Evolutionary conservation across 2,888 invertebrate genomes (phyloP).

Genomic region (Theretra japonica): DNA sequence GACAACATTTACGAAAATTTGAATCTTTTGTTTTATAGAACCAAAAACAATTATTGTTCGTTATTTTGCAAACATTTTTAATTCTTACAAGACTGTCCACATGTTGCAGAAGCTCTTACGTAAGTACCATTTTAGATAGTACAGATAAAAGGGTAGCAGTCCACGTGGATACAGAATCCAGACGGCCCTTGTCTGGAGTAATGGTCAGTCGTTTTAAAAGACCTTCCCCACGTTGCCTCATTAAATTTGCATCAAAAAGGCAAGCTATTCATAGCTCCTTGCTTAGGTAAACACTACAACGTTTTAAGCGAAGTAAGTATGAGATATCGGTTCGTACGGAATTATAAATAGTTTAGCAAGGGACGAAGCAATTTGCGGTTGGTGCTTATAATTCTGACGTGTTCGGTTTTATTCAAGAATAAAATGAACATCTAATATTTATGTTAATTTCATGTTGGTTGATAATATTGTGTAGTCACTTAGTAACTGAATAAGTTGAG

Average conservation of each 20-base stretch:
- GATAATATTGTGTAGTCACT: too few relatives aligned
- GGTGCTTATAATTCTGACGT: neutral
- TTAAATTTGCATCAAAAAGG: constrained; percentile 77
- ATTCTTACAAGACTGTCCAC: too few relatives aligned
- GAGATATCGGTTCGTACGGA: constrained; percentile 7
- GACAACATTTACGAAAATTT: neutral
- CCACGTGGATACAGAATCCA: constrained; percentile 64
- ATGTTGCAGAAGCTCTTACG: too few relatives aligned
- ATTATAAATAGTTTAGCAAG: constrained; percentile 5
- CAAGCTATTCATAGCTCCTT: constrained; percentile 60
- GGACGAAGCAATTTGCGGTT: neutral
- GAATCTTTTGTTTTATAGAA: too few relatives aligned
- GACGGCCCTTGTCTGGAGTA: constrained; percentile 67
- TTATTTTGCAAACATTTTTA: too few relatives aligned
- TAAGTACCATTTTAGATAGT: constrained; percentile 38
- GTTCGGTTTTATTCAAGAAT: neutral
- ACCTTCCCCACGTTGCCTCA: constrained; percentile 65
- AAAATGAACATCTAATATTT: neutral
- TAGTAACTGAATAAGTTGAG: too few relatives aligned
- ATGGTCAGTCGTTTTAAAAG: constrained; percentile 73
- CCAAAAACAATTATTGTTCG: too few relatives aligned
- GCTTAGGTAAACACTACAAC: constrained; percentile 55
- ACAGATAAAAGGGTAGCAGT: constrained; percentile 39
- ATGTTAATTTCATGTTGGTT: too few relatives aligned
- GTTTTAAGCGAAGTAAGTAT: constrained; percentile 16